These are phyloP conservation scores for Apis dorsata DNA, from an alignment of 1,140 invertebrate species.

Conservation along the genomic window DNA sequence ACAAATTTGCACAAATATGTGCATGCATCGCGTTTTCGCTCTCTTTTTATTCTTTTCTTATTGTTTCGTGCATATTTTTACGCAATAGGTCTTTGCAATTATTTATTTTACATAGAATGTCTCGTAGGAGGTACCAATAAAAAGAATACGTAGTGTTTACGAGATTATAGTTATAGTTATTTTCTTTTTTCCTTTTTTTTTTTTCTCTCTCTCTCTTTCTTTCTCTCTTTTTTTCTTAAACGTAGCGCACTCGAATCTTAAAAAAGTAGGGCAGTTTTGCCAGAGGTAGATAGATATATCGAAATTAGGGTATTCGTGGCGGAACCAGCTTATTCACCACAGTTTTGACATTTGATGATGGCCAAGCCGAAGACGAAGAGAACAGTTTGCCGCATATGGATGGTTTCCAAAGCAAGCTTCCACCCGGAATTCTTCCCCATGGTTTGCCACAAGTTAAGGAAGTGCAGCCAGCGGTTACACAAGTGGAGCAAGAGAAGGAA, in stretches of 20 bases:
- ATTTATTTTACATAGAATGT: slow-evolving; percentile 15
- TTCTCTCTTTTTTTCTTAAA: slow-evolving; percentile 10
- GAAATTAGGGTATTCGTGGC: slow-evolving; percentile 73
- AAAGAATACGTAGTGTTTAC: neutral
- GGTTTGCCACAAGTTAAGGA: slow-evolving; percentile 97
- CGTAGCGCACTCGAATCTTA: slow-evolving; percentile 19
- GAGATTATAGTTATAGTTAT: neutral
- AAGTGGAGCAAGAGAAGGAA: slow-evolving; percentile 87
- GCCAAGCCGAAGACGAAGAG: slow-evolving; percentile 97
- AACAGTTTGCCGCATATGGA: slow-evolving; percentile 88
- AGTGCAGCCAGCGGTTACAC: slow-evolving; percentile 93
- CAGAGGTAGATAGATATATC: slow-evolving; percentile 53
- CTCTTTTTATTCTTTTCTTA: slow-evolving; percentile 5
- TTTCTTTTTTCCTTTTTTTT: neutral
- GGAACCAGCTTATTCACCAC: slow-evolving; percentile 91
- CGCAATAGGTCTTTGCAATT: slow-evolving; percentile 21
- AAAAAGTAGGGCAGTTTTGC: slow-evolving; percentile 38
- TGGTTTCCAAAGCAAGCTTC: slow-evolving; percentile 91
- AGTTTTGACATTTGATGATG: slow-evolving; percentile 99
- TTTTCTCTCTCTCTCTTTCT: neutral
- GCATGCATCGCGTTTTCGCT: slow-evolving; percentile 17
- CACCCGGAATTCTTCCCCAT: slow-evolving; percentile 94
- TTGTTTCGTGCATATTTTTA: neutral
- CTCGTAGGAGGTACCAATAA: neutral
- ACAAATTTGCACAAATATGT: neutral